Percentiles rank a stretch among this genome's conserved stretches.
Evolutionary conservation across 2,113 vertebrate species (phyloP).

Genomic region (Siniperca chuatsi): DNA sequence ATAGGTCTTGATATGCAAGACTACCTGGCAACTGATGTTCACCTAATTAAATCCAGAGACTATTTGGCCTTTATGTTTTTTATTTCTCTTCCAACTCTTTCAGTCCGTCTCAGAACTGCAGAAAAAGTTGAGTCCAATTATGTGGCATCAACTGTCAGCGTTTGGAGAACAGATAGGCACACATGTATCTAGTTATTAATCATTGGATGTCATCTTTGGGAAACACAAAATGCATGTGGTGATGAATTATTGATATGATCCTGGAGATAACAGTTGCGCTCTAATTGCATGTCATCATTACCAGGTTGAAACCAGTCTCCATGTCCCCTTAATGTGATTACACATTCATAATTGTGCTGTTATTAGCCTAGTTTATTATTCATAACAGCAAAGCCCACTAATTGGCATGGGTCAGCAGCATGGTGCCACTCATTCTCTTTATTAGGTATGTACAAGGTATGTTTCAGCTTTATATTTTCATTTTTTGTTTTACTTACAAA

Average conservation of each 20-base stretch:
- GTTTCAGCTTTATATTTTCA: constrained; percentile 17
- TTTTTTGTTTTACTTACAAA: not conserved
- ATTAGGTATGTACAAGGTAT: constrained; percentile 26
- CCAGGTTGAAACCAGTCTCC: constrained; percentile 75
- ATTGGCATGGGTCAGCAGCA: constrained; percentile 55
- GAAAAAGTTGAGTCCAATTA: constrained; percentile 58
- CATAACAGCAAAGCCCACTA: constrained; percentile 70
- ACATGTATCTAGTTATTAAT: constrained; percentile 65
- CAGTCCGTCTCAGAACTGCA: constrained; percentile 13
- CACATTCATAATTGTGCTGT: constrained; percentile 75
- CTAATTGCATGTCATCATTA: constrained; percentile 81
- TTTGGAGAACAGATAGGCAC: constrained; percentile 53
- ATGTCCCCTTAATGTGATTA: constrained; percentile 77
- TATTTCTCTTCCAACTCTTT: constrained; percentile 21
- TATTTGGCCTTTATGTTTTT: constrained; percentile 20
- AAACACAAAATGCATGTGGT: constrained; percentile 58
- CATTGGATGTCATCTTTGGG: constrained; percentile 64
- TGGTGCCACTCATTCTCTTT: constrained; percentile 51
- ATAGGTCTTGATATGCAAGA: no score
- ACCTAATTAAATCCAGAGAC: constrained; percentile 49
- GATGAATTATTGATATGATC: constrained; percentile 80
- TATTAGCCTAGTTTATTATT: constrained; percentile 77
- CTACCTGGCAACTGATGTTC: constrained; percentile 13
- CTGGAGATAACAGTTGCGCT: constrained; percentile 72
- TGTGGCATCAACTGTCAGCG: constrained; percentile 52